Base-by-base conservation (phyloP, 1,140 invertebrate genomes). In the Brachionus sp. region DNA sequence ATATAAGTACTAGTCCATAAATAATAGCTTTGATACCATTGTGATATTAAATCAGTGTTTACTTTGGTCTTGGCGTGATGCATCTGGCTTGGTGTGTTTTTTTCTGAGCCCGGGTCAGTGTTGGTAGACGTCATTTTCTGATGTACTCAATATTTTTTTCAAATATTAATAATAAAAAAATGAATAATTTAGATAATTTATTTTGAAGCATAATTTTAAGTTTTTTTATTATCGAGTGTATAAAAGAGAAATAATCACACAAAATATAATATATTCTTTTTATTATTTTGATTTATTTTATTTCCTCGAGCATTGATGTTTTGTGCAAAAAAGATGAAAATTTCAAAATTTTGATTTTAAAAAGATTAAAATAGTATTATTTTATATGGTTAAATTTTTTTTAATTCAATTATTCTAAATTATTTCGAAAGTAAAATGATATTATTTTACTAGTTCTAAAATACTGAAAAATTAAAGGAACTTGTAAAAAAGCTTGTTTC, bases 1-100 rank as follows among this genome's bases (percentile, higher is more conserved):
- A 78, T 53, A 37, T 78, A 80, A 57, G 35, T 25, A n/a, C 50
- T 62, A 12, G 46, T 80, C 77, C 77, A 80, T 39, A 80, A 23
- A 44, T 80, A 80, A 33, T 80, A 80, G 16, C 46, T 80, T 29
- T 80, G 50, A 44, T 80, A 80, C 77, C 77, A 80, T 62, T 80
- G 33, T 37, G 77, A 37, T 12, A 80, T 57, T 13, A 80, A 50
- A 9, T 80, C 50, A 19, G 33, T 25, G 57, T 80, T 62, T 62
- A 4, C 2, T 80, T 44, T 80, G 25, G 19, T 44, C 35, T 66
- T 33, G 3, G 9, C 7, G n/a, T 23, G 6, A 23, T 10, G 5
- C 7, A 29, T 39, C 25, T 75, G 5, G 7, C 25, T 75, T 46
- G 42, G 5, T 9, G n/a, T 9, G 16, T 16, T 39, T 70, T 37